Base-by-base conservation (phyloP, 1,140 invertebrate genomes). In the Archivesica marissinica region DNA sequence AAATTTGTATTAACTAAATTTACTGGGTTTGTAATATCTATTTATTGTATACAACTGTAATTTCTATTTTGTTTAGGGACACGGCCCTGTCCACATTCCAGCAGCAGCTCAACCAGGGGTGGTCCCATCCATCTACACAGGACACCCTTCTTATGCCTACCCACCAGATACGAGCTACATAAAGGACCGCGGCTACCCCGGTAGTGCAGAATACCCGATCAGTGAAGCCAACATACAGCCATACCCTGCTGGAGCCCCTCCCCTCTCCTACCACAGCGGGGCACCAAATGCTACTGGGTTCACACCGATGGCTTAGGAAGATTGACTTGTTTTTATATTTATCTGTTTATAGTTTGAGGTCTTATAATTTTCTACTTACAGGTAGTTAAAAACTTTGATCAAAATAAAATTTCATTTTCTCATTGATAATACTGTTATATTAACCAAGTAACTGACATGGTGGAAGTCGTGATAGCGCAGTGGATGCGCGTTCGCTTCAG, bases 111-210 rank as follows among this genome's bases (percentile, higher is more conserved):
- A 92, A 33, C 89, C 90, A 13, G 91, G 90, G 11, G 83, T 90
- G 4, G 83, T 93, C 0, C 90, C 92, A 0, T 94, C 93, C 7
- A 87, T 93, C n/a, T 94, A 94, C 88, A 91, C 92, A 0, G 90
- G 92, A 13, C 93, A 94, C 61, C 93, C 93, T 56, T 93, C 92
- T 0, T 93, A 93, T 86, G 92, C 92, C 23, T 94, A 93, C 78
- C 92, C 92, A 23, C 41, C 78, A 15, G 93, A 92, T 81, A 90
- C 87, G 41, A 87, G 88, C 38, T 94, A 93, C 75, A 88, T 87
- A 28, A 88, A 93, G 25, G 89, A 90, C 33, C 83, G 91, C 13
- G 88, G 87, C n/a, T 94, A 93, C 83, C 92, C 93, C 17, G 92
- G 92, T 0, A 88, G 75, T 25, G 64, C 85, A 30, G 86, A 87